A percentile compares a stretch with the other conserved stretches of the same genome.
Conservation (phyloP, 1,140 invertebrate species). For the Argopecten irradians region DNA sequence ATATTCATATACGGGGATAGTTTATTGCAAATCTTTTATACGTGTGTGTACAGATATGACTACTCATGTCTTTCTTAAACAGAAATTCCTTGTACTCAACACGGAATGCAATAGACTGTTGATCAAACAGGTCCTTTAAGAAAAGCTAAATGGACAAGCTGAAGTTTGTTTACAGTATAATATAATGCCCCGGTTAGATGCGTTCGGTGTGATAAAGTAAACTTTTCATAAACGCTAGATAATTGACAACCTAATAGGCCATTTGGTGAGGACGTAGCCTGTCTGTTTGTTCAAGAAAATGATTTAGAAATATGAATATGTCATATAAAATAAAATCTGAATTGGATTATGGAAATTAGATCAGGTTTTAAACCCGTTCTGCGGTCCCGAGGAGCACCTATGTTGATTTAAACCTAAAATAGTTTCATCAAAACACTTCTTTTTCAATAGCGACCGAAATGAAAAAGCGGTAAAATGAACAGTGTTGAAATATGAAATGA, state of each 20-base stretch:
- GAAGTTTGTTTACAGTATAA: neutral
- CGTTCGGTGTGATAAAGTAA: neutral
- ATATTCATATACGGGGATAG: no score
- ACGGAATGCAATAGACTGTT: neutral
- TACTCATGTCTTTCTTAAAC: no score
- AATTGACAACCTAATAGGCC: neutral
- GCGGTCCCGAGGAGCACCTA: neutral
- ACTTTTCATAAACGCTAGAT: neutral
- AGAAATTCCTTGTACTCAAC: neutral
- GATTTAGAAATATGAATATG: slow-evolving; percentile 19
- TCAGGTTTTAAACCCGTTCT: neutral
- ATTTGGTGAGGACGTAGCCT: neutral
- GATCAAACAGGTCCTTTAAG: neutral
- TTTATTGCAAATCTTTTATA: no score
- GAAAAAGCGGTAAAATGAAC: slow-evolving; percentile 5
- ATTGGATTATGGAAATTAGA: slow-evolving; percentile 18
- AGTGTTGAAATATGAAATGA: neutral
- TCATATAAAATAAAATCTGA: neutral
- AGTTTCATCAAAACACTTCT: neutral
- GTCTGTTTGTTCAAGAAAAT: neutral
- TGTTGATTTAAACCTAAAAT: slow-evolving; percentile 16
- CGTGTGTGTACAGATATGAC: no score
- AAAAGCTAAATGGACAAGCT: neutral
- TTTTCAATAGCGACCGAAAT: neutral
- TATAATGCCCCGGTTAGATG: neutral